Base-by-base conservation (phyloP, 92 coral and sea anemone species). In the Umimayanthus kanabou region DNA sequence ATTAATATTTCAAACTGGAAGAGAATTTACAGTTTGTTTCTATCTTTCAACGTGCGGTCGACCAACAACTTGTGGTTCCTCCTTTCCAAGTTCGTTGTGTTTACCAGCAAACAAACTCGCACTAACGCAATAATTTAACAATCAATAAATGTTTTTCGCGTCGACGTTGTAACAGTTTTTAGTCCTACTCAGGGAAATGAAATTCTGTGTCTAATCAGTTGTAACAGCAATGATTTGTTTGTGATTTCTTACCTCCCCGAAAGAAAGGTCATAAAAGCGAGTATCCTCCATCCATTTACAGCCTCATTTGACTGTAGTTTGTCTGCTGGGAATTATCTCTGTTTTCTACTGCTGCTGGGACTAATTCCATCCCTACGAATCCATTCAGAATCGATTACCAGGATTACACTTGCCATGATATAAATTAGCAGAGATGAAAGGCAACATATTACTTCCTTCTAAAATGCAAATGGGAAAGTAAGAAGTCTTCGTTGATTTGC, bases 401-500 rank as follows among this genome's bases (percentile, higher is more conserved):
- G 76, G 76, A 83, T 83, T 83, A 70, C 65, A 25, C 25, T 83
- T 69, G 55, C 64, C 76, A 70, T 70, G 67, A 70, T 20, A 43
- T 67, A 83, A 71, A 83, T 83, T 71, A 83, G 39, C 79, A 42
- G 6, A 7, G 47, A 47, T 83, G 77, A 23, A 83, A 74, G 42
- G 26, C 28, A 26, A 43, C 87, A 70, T 83, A 71, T 47, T 69
- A 83, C 87, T 83, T 83, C 87, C 87, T 69, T 28, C 65, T 49
- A 25, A 23, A 71, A 83, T 67, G 57, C 47, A 83, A 83, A 83
- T 83, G 43, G 20, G 40, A 23, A 50, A 28, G 26, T 67, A 50
- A 20, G 79, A 83, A 33, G 87, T 26, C 66, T 5, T 70, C 50
- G 40, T 25, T 70, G 87, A 83, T 83, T 83, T 72, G 87, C 77